phyloP scores from a whole-genome alignment of 2,888 invertebrate species.

The Rhynchonema sp. region DNA sequence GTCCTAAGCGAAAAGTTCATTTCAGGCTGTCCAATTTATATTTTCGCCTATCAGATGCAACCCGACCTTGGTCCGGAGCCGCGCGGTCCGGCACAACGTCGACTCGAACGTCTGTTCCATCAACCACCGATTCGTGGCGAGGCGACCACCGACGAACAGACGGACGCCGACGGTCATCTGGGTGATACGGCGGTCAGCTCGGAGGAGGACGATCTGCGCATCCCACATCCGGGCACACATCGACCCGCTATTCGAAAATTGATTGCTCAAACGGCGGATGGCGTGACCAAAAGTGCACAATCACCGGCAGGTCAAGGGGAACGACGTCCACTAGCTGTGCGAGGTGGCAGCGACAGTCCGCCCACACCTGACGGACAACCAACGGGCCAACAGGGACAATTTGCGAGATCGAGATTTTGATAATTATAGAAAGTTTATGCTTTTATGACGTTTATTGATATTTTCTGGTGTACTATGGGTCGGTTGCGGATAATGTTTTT shows the following conservation, averaged over 20 bases:
- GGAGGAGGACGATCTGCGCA: background rate
- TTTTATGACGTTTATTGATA: no score
- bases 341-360: background rate
- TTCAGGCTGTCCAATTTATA: no score
- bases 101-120: slow-evolving; percentile 18
- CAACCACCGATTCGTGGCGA: background rate
- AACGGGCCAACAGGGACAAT: no score
- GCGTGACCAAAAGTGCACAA: no score
- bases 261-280: background rate
- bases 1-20: no score
- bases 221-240: background rate
- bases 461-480: no score
- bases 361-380: background rate
- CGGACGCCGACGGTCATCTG: background rate
- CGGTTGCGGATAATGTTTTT: no score
- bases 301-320: no score
- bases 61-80: slow-evolving; percentile 11
- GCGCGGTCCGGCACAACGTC: slow-evolving; percentile 19
- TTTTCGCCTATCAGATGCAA: background rate
- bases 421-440: no score
- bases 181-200: background rate
- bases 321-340: background rate
- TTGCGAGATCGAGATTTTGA: no score
- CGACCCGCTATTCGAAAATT: background rate
- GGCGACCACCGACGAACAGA: background rate